These are phyloP conservation scores for Piprites chloris DNA, from an alignment of 2,113 vertebrate species.

Conservation along the genomic window DNA sequence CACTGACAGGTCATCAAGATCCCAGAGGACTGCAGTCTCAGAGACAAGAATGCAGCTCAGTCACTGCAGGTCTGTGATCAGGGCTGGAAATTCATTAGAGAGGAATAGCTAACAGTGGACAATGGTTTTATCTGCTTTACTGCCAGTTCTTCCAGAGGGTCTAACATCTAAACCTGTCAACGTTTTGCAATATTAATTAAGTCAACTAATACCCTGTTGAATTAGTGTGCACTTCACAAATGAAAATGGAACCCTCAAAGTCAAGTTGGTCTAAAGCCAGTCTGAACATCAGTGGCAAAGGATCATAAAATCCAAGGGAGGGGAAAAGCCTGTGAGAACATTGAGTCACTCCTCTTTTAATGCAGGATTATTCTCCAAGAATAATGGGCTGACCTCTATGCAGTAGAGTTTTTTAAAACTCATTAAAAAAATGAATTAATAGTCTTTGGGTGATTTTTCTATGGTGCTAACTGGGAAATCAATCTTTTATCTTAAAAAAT, in stretches of 20 bases:
- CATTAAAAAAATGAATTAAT: neutral
- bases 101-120: neutral
- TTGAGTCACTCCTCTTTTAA: neutral
- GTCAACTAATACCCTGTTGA: neutral
- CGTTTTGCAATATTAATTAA: constrained; percentile 24
- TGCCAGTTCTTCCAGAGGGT: neutral
- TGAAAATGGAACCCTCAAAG: neutral
- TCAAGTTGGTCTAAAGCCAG: neutral
- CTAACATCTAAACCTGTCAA: neutral
- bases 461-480: neutral
- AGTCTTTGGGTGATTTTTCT: neutral
- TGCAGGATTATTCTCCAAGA: neutral
- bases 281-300: neutral
- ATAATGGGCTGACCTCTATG: neutral
- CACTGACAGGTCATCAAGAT: neutral
- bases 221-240: neutral
- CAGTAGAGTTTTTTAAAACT: neutral
- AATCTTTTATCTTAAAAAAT: neutral
- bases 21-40: neutral
- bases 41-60: neutral
- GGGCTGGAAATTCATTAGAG: neutral
- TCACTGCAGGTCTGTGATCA: neutral
- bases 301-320: neutral
- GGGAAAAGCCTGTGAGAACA: neutral
- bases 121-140: neutral